Percentiles rank a stretch among this genome's conserved stretches.
phyloP scores from a whole-genome alignment of 2,888 invertebrate genomes.

The Pocota personata region DNA sequence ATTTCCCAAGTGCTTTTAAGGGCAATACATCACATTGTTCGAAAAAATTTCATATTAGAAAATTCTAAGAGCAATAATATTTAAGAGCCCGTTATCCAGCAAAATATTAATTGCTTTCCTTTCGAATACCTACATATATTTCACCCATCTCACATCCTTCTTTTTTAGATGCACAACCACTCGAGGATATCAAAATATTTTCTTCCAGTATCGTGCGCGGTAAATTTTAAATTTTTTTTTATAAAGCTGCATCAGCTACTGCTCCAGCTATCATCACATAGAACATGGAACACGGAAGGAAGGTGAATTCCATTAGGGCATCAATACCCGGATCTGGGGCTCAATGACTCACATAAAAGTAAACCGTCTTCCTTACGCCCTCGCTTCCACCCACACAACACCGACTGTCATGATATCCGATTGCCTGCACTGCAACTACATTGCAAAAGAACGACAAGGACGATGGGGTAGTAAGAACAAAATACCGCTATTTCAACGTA shows the following conservation, averaged over 20 bases:
- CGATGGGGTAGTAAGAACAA: constrained; percentile 40
- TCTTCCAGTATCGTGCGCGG: constrained; percentile 37
- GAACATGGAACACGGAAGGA: constrained; percentile 53
- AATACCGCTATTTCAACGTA: constrained; percentile 65
- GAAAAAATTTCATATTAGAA: not conserved
- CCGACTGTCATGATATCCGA: not conserved
- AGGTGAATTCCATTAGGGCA: constrained; percentile 68
- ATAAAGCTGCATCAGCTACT: constrained; percentile 4
- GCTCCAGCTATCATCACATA: constrained; percentile 33
- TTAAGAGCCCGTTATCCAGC: constrained; percentile 26
- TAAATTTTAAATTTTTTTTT: constrained; percentile 40
- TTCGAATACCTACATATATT: constrained; percentile 40
- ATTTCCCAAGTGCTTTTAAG: constrained; percentile 1
- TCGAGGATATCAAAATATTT: constrained; percentile 67
- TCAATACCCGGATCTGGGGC: constrained; percentile 70
- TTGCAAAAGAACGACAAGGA: constrained; percentile 15
- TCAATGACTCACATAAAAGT: constrained; percentile 71
- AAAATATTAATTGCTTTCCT: constrained; percentile 57
- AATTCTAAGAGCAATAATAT: constrained; percentile 6
- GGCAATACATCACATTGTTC: not conserved
- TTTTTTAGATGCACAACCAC: constrained; percentile 35
- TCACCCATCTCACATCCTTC: constrained; percentile 20
- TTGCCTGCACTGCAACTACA: not conserved
- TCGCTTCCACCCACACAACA: not conserved
- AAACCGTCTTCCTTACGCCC: constrained; percentile 49